phyloP scores from a whole-genome alignment of 1,140 invertebrate species.

The Pseudoatta argentina region DNA sequence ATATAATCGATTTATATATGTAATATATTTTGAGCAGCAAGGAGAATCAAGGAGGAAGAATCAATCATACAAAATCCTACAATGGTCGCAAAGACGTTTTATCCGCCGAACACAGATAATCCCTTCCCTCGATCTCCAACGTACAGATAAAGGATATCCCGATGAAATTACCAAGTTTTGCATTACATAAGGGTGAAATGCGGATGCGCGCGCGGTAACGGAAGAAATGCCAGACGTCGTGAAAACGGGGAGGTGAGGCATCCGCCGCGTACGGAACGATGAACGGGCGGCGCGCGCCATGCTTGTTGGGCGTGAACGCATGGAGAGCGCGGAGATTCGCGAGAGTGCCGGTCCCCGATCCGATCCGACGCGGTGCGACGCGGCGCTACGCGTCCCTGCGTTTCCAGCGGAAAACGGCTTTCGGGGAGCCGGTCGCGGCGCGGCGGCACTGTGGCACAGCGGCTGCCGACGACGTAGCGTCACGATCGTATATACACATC shows the following conservation, averaged over 20 bases:
- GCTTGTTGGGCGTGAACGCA: constrained; percentile 76
- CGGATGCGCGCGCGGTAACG: constrained; percentile 16
- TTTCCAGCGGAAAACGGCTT: constrained; percentile 45
- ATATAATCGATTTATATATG: too few relatives aligned
- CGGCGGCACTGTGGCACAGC: neutral
- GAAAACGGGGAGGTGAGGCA: constrained; percentile 8
- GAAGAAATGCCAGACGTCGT: constrained; percentile 43
- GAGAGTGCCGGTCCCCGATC: constrained; percentile 23
- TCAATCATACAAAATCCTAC: too few relatives aligned
- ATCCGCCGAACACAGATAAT: too few relatives aligned
- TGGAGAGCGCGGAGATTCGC: constrained; percentile 47
- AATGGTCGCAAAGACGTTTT: too few relatives aligned
- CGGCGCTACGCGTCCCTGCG: constrained; percentile 42
- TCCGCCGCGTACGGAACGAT: constrained; percentile 14
- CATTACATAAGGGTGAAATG: constrained; percentile 45
- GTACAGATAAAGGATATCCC: neutral
- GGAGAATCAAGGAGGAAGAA: too few relatives aligned
- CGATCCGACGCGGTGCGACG: constrained; percentile 4
- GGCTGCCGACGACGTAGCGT: neutral
- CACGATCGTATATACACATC: too few relatives aligned
- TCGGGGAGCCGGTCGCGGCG: constrained; percentile 13
- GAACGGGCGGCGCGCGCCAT: constrained; percentile 67
- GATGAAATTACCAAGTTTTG: neutral
- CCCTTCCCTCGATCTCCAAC: neutral
- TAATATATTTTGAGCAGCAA: too few relatives aligned